Base-by-base conservation (phyloP, 2,888 invertebrate genomes). In the Acronicta leporina region DNA sequence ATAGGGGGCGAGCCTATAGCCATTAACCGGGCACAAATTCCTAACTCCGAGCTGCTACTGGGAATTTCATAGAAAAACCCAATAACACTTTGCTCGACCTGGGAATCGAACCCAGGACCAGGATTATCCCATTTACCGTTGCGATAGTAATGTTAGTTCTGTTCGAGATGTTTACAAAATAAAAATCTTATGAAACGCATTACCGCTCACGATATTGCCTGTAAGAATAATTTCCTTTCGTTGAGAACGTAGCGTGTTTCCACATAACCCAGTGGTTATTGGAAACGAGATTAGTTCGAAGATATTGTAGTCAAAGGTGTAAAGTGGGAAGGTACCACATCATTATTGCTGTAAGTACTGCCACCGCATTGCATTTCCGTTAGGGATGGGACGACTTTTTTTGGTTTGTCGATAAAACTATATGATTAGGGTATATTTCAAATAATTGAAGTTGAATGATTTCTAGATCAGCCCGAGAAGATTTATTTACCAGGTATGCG, bases 291-390 rank as follows among this genome's bases (percentile, higher is more conserved):
- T 70, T 70, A 75, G 68, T 63, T 52, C 58, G 25, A 52, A 62
- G 65, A 75, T 70, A 70, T 73, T 57, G 52, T 70, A 66, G 54
- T 60, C 65, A 51, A 53, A 58, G 63, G 58, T 63, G 73, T 73
- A 68, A 77, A 63, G 61, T 58, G 64, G 68, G 68, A 59, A 66
- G 63, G 49, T 50, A 67, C 68, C 65, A 42, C 64, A 65, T 51
- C 71, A 61, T 67, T 68, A 79, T 68, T 81, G 73, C 73, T 63
- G 60, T 75, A 70, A 79, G 76, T 76, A 76, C 68, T 53, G 33
- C 51, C 51, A 56, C 53, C 57, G 51, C 52, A 56, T 66, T 73
- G 70, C 61, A 78, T 66, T 74, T 73, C 50, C 53, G 53, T 43
- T 67, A 73, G 60, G 42, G 65, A 50, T 6, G 58, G 15, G 56